These are phyloP conservation scores for Philypnodon macrostomus DNA, from an alignment of 2,797 vertebrate species.

Conservation along the genomic window DNA sequence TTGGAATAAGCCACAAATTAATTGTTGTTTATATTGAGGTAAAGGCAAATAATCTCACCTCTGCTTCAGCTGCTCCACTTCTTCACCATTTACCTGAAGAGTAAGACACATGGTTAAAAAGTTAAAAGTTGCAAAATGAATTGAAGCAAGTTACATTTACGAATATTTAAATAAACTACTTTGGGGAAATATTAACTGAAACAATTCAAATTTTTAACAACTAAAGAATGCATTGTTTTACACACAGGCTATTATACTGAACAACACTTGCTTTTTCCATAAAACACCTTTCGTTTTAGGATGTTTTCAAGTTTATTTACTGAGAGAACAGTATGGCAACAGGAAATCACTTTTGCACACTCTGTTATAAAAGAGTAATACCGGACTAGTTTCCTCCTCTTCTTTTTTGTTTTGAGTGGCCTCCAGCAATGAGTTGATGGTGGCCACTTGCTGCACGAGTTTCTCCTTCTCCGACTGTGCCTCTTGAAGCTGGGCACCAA, in stretches of 20 bases:
- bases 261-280: too few relatives aligned
- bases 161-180: too few relatives aligned
- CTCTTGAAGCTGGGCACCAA: conserved; percentile 79
- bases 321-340: too few relatives aligned
- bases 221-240: too few relatives aligned
- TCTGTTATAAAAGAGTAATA: conserved; percentile 8
- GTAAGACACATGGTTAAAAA: conserved; percentile 17
- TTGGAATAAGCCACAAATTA: neutral
- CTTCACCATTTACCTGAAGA: conserved; percentile 68
- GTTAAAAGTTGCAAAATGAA: neutral
- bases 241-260: too few relatives aligned
- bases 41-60: conserved; percentile 69
- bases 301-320: too few relatives aligned
- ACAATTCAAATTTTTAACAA: too few relatives aligned
- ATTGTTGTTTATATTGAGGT: neutral
- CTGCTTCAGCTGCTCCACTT: conserved; percentile 76
- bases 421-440: conserved; percentile 85
- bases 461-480: conserved; percentile 77
- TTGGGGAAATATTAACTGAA: too few relatives aligned
- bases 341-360: too few relatives aligned
- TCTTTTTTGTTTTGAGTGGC: conserved; percentile 78
- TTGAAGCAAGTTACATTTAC: too few relatives aligned
- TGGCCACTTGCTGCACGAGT: conserved; percentile 81
- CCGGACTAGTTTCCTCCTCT: conserved; percentile 61
- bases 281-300: too few relatives aligned